A percentile compares a stretch with the other conserved stretches of the same genome.
Conservation (phyloP, 2,888 invertebrate genomes). For the Leptinotarsa tumamoca region DNA sequence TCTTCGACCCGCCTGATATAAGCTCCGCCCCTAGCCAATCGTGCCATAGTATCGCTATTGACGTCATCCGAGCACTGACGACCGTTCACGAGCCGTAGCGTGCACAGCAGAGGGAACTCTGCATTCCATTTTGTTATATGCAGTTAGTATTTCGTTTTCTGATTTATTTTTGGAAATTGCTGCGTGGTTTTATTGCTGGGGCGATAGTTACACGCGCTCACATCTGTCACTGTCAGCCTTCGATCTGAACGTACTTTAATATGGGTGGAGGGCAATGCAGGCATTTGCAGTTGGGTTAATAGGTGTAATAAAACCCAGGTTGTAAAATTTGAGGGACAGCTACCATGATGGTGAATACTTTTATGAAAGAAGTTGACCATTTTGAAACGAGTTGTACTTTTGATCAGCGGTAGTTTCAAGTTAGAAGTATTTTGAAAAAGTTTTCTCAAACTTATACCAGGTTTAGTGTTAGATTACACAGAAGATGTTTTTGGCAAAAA, state of each 20-base stretch:
- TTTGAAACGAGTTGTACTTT: background rate
- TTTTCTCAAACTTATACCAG: too few relatives aligned
- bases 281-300: conserved; percentile 8
- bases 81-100: conserved; percentile 48
- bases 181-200: conserved; percentile 11
- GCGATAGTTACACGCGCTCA: background rate
- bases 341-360: conserved; percentile 26
- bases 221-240: conserved; percentile 6
- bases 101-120: conserved; percentile 52
- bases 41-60: conserved; percentile 52
- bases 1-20: conserved; percentile 61
- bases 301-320: conserved; percentile 20
- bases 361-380: conserved; percentile 14
- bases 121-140: conserved; percentile 64
- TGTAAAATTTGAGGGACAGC: conserved; percentile 17
- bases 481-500: too few relatives aligned
- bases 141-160: conserved; percentile 43
- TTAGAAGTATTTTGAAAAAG: too few relatives aligned
- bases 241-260: background rate
- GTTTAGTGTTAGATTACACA: too few relatives aligned
- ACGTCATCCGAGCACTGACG: conserved; percentile 58
- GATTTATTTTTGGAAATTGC: conserved; percentile 52
- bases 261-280: conserved; percentile 4
- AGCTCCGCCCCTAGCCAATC: conserved; percentile 62
- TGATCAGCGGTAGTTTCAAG: background rate